Evolutionary conservation across 2,888 invertebrate species (phyloP).

Genomic region (Drosophila nigritarsus): DNA sequence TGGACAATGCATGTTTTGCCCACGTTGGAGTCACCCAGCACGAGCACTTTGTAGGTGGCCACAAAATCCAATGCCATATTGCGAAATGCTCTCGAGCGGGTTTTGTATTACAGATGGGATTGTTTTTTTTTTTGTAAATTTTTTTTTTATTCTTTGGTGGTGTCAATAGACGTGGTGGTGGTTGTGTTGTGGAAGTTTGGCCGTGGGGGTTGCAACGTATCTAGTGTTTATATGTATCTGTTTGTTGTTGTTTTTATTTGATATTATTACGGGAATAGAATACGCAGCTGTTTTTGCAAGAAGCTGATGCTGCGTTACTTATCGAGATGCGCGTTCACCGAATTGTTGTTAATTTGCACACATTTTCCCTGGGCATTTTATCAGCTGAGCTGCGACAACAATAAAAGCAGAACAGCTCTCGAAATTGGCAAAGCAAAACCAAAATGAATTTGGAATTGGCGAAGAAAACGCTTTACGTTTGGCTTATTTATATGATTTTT

Average conservation of each 20-base stretch:
- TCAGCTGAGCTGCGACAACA: constrained; percentile 25
- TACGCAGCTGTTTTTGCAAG: constrained; percentile 66
- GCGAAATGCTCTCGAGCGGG: constrained; percentile 40
- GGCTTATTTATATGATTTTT: constrained; percentile 43
- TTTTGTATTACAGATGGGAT: constrained; percentile 45
- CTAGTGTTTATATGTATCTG: constrained; percentile 68
- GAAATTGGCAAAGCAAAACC: constrained; percentile 6
- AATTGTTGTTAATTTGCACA: constrained; percentile 40
- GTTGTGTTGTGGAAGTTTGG: constrained; percentile 44
- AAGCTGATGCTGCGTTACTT: constrained; percentile 51
- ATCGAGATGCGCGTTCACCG: constrained; percentile 13
- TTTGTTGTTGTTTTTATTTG: constrained; percentile 61
- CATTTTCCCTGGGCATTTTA: constrained; percentile 36
- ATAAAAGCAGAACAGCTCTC: constrained; percentile 1
- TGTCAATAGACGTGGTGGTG: constrained; percentile 28
- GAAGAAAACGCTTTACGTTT: constrained; percentile 16
- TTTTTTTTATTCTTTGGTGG: constrained; percentile 36
- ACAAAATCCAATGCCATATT: constrained; percentile 93
- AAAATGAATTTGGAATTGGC: constrained; percentile 7
- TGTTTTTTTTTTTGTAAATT: constrained; percentile 20
- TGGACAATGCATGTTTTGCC: constrained; percentile 96
- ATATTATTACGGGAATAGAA: constrained; percentile 43
- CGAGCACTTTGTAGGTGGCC: constrained; percentile 94
- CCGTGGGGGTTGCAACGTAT: constrained; percentile 59
- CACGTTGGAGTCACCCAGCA: constrained; percentile 95